phyloP scores from a whole-genome alignment of 1,140 invertebrate genomes.

The Caenorhabditis remanei region DNA sequence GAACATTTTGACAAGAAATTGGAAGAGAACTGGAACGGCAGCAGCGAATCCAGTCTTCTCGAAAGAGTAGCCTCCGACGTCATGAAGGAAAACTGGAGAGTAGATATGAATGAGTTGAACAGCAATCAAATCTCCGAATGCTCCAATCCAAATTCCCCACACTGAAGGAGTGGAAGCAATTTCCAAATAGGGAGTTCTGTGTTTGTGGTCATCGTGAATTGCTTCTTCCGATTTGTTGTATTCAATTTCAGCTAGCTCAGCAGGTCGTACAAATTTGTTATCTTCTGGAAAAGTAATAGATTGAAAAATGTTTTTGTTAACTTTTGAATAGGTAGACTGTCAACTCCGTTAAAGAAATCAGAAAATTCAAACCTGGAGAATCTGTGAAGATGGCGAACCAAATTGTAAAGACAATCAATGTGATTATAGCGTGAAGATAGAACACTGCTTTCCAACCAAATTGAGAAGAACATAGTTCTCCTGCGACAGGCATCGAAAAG shows the following conservation, averaged over 20 bases:
- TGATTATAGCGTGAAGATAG: conserved; percentile 63
- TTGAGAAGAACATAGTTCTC: conserved; percentile 58
- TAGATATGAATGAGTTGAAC: conserved; percentile 63
- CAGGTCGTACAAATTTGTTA: conserved; percentile 46
- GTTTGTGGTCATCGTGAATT: conserved; percentile 13
- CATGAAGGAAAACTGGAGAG: conserved; percentile 62
- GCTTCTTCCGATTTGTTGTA: conserved; percentile 59
- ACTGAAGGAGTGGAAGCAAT: conserved; percentile 63
- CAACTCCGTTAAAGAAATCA: too few species aligned
- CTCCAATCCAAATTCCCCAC: conserved; percentile 68
- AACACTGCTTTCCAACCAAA: conserved; percentile 65
- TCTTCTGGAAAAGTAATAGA: conserved; percentile 56
- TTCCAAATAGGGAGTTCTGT: conserved; percentile 49
- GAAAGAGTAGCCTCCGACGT: conserved; percentile 62
- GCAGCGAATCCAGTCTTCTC: conserved; percentile 63
- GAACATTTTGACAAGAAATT: conserved; percentile 66
- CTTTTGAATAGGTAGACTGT: too few species aligned
- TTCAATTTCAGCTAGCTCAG: conserved; percentile 56
- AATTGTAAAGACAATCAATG: conserved; percentile 37
- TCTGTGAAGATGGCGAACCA: conserved; percentile 36
- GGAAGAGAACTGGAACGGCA: conserved; percentile 64
- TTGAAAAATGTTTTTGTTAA: too few species aligned
- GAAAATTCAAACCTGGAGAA: neutral
- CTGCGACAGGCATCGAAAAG: conserved; percentile 64
- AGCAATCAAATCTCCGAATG: conserved; percentile 65